Conservation (phyloP, 2,888 invertebrate genomes). For the Lycia hirtaria region DNA sequence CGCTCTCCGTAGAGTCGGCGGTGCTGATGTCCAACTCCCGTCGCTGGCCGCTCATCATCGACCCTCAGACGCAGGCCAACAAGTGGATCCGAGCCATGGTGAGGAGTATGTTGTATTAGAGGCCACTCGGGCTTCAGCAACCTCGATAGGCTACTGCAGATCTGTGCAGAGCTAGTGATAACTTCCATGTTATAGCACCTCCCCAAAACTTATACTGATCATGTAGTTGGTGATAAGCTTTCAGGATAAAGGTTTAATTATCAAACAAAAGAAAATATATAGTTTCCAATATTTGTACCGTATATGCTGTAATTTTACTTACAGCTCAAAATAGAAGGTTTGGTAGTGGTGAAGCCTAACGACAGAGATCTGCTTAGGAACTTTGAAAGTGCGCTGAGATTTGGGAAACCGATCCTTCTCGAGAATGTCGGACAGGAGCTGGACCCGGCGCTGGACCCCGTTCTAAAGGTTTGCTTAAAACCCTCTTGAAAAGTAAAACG, state of each 20-base stretch:
- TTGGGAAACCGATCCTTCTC: conserved; percentile 91
- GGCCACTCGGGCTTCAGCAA: no score
- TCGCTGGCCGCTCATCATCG: conserved; percentile 95
- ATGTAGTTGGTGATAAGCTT: no score
- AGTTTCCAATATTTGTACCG: no score
- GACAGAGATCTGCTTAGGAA: conserved; percentile 89
- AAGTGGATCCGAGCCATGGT: conserved; percentile 97
- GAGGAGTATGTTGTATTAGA: no score
- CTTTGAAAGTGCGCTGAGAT: conserved; percentile 89
- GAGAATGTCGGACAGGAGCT: conserved; percentile 94
- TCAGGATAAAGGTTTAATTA: no score
- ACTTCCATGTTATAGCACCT: no score
- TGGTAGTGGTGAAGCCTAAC: conserved; percentile 89
- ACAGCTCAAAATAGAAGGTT: conserved; percentile 89
- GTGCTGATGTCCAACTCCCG: conserved; percentile 93
- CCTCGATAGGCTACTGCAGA: no score
- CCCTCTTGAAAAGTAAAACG: no score
- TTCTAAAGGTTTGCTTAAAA: conserved; percentile 81
- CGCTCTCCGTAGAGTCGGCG: conserved; percentile 94
- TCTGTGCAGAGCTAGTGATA: no score
- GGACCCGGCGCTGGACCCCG: conserved; percentile 94
- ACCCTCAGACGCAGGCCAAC: conserved; percentile 96
- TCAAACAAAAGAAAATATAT: no score
- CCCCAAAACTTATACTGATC: no score
- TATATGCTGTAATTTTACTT: no score